Percentiles rank a stretch among this genome's conserved stretches.
These are phyloP conservation scores for Corynorhinus townsendii DNA, from an alignment of 2,113 vertebrate species.

Conservation along the genomic window DNA sequence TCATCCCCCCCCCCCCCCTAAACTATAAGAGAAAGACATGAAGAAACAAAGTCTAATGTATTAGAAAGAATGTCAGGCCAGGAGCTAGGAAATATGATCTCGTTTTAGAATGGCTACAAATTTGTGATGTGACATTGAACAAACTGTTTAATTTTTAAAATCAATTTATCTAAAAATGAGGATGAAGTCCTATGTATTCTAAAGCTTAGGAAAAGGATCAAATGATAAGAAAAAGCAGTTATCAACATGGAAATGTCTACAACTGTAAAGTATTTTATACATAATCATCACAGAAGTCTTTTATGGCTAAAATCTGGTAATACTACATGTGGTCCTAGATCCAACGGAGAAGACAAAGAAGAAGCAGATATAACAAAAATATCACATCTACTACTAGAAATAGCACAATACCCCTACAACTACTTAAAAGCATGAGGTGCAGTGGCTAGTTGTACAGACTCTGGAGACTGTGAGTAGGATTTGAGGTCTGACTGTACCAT, in stretches of 20 bases:
- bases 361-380: not conserved
- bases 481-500: not conserved
- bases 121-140: not conserved
- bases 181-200: not conserved
- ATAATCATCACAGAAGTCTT: not conserved
- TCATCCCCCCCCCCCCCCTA: not conserved
- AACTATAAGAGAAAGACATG: not conserved
- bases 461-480: not conserved
- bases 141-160: not conserved
- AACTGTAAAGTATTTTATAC: not conserved
- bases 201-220: not conserved
- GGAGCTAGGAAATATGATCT: not conserved
- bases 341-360: not conserved
- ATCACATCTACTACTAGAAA: not conserved
- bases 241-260: not conserved
- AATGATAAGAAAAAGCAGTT: not conserved
- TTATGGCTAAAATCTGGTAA: not conserved
- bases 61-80: not conserved
- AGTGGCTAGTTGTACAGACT: not conserved
- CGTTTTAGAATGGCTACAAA: not conserved
- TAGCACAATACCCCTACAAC: not conserved
- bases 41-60: not conserved
- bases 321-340: not conserved
- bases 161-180: not conserved
- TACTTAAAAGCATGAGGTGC: not conserved